phyloP scores from a whole-genome alignment of 2,113 vertebrate genomes.

The Eubucco bourcierii region DNA sequence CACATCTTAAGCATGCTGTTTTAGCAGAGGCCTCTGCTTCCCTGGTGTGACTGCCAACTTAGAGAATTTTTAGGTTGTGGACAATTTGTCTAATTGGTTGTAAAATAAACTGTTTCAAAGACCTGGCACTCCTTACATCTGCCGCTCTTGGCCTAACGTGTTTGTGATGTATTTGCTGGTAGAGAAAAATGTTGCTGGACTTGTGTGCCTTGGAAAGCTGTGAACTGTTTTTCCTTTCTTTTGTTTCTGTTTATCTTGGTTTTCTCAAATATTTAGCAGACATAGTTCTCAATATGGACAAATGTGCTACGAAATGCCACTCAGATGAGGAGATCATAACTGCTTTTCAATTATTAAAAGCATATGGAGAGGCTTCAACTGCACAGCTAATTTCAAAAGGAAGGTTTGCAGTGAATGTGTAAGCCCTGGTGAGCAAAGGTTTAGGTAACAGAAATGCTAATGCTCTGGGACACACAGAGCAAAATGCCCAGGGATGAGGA shows the following conservation, averaged over 20 bases:
- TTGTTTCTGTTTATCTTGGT: conserved; percentile 67
- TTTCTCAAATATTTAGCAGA: conserved; percentile 57
- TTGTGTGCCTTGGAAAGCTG: conserved; percentile 17
- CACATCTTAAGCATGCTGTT: background rate
- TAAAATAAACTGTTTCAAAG: conserved; percentile 60
- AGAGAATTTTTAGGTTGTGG: conserved; percentile 29
- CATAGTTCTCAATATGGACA: conserved; percentile 33
- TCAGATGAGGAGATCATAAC: conserved; percentile 24
- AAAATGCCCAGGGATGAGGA: background rate
- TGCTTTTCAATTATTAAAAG: conserved; percentile 57
- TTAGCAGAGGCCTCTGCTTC: conserved; percentile 1
- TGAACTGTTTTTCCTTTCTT: conserved; percentile 54
- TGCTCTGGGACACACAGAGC: background rate
- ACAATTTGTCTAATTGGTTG: conserved; percentile 46
- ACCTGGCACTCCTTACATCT: conserved; percentile 49
- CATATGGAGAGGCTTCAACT: conserved; percentile 15
- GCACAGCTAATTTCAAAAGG: background rate
- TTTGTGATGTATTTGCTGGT: conserved; percentile 51
- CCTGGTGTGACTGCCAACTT: background rate
- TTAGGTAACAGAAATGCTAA: background rate
- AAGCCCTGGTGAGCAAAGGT: background rate
- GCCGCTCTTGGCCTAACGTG: background rate
- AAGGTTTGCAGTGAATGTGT: background rate
- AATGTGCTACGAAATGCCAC: conserved; percentile 52
- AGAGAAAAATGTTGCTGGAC: conserved; percentile 33